These are phyloP conservation scores for Plebejus melissa DNA, from an alignment of 2,888 invertebrate genomes.

Conservation along the genomic window DNA sequence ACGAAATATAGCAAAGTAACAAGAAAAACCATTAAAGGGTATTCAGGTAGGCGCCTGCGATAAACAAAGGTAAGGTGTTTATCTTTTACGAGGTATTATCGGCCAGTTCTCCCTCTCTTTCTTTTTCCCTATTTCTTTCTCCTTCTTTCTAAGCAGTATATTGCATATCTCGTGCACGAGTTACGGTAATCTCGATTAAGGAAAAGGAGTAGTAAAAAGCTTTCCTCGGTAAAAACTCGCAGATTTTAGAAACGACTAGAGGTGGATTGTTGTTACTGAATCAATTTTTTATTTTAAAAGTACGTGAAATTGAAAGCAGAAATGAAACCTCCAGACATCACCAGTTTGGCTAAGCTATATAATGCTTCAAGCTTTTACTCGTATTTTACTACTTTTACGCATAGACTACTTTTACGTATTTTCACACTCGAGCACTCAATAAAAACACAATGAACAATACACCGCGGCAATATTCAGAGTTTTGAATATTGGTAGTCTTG, in stretches of 20 bases:
- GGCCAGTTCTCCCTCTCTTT: neutral
- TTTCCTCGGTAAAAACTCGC: neutral
- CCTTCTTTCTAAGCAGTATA: neutral
- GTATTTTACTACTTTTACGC: too few relatives aligned
- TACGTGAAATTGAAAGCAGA: too few relatives aligned
- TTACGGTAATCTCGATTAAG: conserved; percentile 19
- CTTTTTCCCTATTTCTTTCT: neutral
- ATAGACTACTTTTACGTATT: too few relatives aligned
- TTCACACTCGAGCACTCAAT: too few relatives aligned
- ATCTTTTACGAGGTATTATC: neutral
- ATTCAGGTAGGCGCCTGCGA: neutral
- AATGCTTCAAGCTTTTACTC: too few relatives aligned
- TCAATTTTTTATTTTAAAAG: too few relatives aligned
- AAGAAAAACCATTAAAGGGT: neutral
- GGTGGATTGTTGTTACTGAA: too few relatives aligned
- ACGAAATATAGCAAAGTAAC: neutral
- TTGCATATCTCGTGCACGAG: conserved; percentile 5
- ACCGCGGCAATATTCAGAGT: too few relatives aligned
- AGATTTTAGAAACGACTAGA: neutral
- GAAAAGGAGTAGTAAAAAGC: conserved; percentile 1
- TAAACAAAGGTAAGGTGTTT: conserved; percentile 7
- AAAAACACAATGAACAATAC: too few relatives aligned
- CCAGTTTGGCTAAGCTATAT: too few relatives aligned
- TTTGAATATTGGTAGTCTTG: too few relatives aligned
- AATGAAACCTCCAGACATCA: too few relatives aligned